Evolutionary conservation across 2,797 vertebrate species (phyloP).

Genomic region (Pipistrellus nathusii): DNA sequence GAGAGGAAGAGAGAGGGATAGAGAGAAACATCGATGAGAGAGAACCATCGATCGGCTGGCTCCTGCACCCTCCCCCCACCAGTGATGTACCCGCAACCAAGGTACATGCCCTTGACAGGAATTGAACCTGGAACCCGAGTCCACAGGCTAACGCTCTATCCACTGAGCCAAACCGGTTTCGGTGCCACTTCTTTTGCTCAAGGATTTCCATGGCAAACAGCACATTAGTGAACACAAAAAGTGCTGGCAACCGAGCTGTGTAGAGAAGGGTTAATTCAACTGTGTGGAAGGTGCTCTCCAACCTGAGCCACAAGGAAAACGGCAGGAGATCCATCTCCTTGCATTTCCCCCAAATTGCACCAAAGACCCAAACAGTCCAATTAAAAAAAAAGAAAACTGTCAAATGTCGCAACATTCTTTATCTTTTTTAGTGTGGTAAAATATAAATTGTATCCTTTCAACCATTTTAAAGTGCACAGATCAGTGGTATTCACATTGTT

Average conservation of each 20-base stretch:
- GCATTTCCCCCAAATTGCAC: not conserved
- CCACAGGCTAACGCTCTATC: too few relatives aligned
- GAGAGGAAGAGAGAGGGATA: too few relatives aligned
- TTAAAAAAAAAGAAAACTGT: not conserved
- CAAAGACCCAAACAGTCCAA: not conserved
- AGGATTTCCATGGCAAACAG: not conserved
- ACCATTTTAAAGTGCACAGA: not conserved
- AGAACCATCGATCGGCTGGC: too few relatives aligned
- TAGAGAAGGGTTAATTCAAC: not conserved
- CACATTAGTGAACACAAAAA: not conserved
- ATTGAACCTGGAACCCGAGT: too few relatives aligned
- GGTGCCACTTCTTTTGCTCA: not conserved
- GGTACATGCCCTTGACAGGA: too few relatives aligned
- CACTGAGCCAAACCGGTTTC: too few relatives aligned
- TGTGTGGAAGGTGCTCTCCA: not conserved
- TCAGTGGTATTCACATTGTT: not conserved
- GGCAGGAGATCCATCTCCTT: too few relatives aligned
- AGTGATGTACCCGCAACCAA: too few relatives aligned
- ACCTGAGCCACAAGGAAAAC: not conserved
- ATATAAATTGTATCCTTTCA: not conserved
- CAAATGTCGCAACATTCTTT: not conserved
- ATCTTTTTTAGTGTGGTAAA: not conserved
- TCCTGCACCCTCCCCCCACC: too few relatives aligned
- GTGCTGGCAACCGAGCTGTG: not conserved
- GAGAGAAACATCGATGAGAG: too few relatives aligned